Base-by-base conservation (phyloP, 2,888 invertebrate species). In the Argyra leucocephala region DNA sequence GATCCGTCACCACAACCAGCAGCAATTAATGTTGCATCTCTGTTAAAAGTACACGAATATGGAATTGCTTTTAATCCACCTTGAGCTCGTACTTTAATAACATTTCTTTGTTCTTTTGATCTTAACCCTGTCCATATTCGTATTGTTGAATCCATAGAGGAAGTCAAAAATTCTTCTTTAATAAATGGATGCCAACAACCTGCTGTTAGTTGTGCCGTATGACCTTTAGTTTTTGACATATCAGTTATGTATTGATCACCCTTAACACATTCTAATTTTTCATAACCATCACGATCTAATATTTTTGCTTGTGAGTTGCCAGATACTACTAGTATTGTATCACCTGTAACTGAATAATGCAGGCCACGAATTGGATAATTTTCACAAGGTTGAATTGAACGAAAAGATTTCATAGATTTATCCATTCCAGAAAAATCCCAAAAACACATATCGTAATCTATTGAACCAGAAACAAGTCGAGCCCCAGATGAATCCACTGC, bases 361-460 rank as follows among this genome's bases (percentile, higher is more conserved):
- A 80, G 69, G 1, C 88, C 86, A 69, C 89, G 88, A 67, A 99
- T 95, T 0, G 95, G 94, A 78, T 99, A 96, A 76, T 91, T 92
- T 78, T 97, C 97, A 75, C 96, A 96, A 0, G 98, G 97, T 70
- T 91, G 90, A n/a, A 96, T 82, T 0, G 91, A 91, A 23, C 97
- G 85, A 77, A 97, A 99, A 62, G 95, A 92, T 64, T 91, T 87
- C 82, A 96, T 85, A 0, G 90, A 87, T 0, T 91, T 86, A 77
- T 98, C 96, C 96, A 99, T 98, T 5, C 97, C 98, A 68, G 96
- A 93, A 82, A 99, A 99, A 77, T 99, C 99, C 96, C 96, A 99
- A 72, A 99, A 92, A 64, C 91, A 90, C 2, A 99, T 90, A 71
- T 96, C 95, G 78, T 96, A 99, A 78, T 99, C 98, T 26, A 93